These are phyloP conservation scores for Leucoraja ocellata DNA, from an alignment of 2,797 vertebrate species.

Conservation along the genomic window DNA sequence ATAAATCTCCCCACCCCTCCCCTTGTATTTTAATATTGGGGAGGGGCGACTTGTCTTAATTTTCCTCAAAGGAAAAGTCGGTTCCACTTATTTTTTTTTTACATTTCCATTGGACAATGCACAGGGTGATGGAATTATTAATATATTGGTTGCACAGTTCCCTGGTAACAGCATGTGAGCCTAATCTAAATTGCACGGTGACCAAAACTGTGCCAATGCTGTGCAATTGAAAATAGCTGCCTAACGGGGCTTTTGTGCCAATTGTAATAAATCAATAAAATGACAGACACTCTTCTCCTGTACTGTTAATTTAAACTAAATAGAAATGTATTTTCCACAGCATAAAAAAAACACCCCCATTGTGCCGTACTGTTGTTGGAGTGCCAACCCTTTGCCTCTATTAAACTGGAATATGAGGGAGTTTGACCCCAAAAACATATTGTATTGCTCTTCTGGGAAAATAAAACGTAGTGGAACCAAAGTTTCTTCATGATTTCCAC, in stretches of 20 bases:
- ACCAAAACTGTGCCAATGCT: not conserved
- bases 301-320: not conserved
- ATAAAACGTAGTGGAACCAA: too few relatives aligned
- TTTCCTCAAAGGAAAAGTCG: not conserved
- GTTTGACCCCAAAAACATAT: not conserved
- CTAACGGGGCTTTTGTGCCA: constrained; percentile 4
- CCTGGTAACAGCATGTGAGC: not conserved
- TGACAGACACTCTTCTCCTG: not conserved
- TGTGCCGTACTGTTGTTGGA: not conserved
- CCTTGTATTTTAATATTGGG: not conserved
- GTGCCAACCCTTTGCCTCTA: not conserved
- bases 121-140: not conserved
- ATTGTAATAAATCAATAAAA: not conserved
- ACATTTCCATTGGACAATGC: not conserved
- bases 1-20: not conserved
- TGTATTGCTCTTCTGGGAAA: not conserved
- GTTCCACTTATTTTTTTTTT: not conserved
- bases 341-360: not conserved
- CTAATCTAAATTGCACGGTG: not conserved
- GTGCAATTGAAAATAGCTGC: not conserved
- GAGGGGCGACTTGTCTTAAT: not conserved
- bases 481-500: not conserved
- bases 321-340: constrained; percentile 14
- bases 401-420: not conserved
- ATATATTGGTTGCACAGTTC: not conserved